Percentiles rank a stretch among this genome's conserved stretches.
These are phyloP conservation scores for Catocala sponsa DNA, from an alignment of 2,888 invertebrate genomes.

Conservation along the genomic window DNA sequence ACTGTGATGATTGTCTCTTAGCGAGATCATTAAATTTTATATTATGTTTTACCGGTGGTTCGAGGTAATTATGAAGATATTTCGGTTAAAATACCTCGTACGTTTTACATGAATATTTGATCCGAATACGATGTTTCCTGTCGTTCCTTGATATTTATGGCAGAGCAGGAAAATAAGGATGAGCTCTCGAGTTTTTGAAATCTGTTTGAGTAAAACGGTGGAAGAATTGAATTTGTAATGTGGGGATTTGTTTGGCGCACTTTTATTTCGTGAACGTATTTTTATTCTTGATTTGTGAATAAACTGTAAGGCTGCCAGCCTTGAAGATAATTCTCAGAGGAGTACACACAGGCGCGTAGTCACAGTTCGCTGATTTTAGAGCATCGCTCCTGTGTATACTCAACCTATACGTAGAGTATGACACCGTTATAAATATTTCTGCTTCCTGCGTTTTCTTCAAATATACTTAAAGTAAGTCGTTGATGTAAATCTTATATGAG, in stretches of 20 bases:
- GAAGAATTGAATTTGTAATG: conserved; percentile 8
- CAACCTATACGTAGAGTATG: neutral
- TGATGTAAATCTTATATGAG: too few species aligned
- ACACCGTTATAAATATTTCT: neutral
- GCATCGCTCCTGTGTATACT: neutral
- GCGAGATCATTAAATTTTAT: conserved; percentile 60
- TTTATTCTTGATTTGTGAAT: conserved; percentile 9
- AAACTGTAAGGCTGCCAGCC: conserved; percentile 9
- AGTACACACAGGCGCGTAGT: neutral
- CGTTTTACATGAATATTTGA: conserved; percentile 14
- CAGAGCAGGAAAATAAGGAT: conserved; percentile 18
- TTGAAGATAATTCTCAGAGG: conserved; percentile 17
- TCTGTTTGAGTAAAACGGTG: conserved; percentile 14
- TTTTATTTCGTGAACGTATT: conserved; percentile 7
- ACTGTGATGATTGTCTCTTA: conserved; percentile 47
- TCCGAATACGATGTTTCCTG: conserved; percentile 9
- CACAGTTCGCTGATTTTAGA: conserved; percentile 4
- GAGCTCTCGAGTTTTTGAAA: conserved; percentile 17
- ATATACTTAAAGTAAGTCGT: too few species aligned
- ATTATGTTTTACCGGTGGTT: conserved; percentile 18
- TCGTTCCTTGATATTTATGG: conserved; percentile 14
- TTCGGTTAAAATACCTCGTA: conserved; percentile 18
- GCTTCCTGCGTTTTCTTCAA: neutral
- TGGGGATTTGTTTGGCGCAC: neutral
- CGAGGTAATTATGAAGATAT: conserved; percentile 28